These are phyloP conservation scores for Leptura quadrifasciata DNA, from an alignment of 2,888 invertebrate species.

Conservation along the genomic window DNA sequence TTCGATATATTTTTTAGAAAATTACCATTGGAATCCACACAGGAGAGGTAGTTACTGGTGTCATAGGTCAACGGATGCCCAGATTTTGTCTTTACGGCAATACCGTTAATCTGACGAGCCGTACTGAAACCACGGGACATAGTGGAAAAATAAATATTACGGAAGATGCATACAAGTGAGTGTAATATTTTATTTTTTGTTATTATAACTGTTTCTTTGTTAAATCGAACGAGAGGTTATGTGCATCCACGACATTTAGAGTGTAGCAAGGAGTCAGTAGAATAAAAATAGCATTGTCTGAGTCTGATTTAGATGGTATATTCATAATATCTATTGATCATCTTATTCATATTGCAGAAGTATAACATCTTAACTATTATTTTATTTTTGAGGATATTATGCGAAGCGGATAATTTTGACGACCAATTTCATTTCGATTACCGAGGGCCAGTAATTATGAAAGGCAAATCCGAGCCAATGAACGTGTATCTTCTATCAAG, in stretches of 20 bases:
- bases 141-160: constrained; percentile 94
- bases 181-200: constrained; percentile 29
- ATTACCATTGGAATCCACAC: constrained; percentile 96
- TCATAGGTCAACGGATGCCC: constrained; percentile 95
- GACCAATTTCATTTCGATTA: constrained; percentile 89
- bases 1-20: constrained; percentile 76
- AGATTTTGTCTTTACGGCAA: constrained; percentile 95
- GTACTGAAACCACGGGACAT: constrained; percentile 94
- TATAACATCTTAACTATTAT: constrained; percentile 10
- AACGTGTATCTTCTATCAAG: constrained; percentile 91
- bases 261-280: no score
- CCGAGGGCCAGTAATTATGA: constrained; percentile 93
- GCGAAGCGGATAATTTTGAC: constrained; percentile 88
- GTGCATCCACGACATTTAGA: no score
- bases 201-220: background rate
- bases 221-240: no score
- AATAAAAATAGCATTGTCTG: no score
- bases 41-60: constrained; percentile 95
- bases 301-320: no score
- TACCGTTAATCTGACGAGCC: constrained; percentile 94
- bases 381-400: constrained; percentile 82
- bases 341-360: no score
- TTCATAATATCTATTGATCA: no score
- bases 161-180: constrained; percentile 92
- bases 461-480: constrained; percentile 95